phyloP scores from a whole-genome alignment of 1,140 invertebrate genomes.

The Portunus trituberculatus region DNA sequence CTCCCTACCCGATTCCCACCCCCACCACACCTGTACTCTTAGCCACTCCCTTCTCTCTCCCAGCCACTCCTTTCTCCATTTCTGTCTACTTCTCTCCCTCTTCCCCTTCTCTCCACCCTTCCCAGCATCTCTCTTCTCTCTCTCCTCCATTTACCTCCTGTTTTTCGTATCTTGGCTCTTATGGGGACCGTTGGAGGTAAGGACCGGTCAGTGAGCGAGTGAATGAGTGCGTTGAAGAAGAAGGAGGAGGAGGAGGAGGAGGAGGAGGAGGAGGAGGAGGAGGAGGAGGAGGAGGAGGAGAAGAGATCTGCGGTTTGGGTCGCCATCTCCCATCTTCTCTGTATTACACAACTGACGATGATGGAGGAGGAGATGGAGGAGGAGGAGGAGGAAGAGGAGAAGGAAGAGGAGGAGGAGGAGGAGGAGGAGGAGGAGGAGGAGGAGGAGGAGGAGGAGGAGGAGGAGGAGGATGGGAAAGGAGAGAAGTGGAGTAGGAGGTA shows the following conservation, averaged over 20 bases:
- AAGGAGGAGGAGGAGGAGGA: too few species aligned
- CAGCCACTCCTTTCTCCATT: background rate
- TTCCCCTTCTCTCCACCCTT: background rate
- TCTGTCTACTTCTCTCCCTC: background rate
- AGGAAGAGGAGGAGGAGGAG: background rate
- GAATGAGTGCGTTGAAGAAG: background rate
- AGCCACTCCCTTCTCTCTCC: background rate
- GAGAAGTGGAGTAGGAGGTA: too few species aligned
- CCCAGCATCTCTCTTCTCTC: background rate
- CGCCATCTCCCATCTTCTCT: too few species aligned
- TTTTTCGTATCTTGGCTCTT: background rate
- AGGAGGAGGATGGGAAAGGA: background rate
- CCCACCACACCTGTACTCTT: background rate
- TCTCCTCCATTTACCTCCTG: background rate
- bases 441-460: background rate
- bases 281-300: background rate
- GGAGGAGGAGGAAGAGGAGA: too few species aligned
- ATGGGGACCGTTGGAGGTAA: background rate
- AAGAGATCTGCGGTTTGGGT: background rate
- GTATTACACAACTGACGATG: too few species aligned
- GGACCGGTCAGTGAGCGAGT: background rate
- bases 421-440: background rate
- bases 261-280: conserved; percentile 23
- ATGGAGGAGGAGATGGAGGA: too few species aligned
- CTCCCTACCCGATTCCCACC: background rate